Evolutionary conservation across 1,140 invertebrate genomes (phyloP).

Genomic region (Caenorhabditis tropicalis): DNA sequence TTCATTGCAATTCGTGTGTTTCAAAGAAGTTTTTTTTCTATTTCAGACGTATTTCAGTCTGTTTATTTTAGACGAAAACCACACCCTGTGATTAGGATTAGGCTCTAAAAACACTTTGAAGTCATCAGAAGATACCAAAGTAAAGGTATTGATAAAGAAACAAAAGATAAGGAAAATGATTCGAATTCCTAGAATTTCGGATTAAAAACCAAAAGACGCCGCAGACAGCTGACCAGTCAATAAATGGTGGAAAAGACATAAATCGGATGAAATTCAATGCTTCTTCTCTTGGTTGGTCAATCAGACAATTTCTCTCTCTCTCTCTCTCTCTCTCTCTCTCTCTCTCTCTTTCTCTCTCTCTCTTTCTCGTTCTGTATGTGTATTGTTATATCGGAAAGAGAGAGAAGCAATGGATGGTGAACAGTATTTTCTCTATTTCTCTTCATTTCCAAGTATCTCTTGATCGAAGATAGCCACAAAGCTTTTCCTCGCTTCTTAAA

Average conservation of each 20-base stretch:
- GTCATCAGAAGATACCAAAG: too few relatives aligned
- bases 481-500: background rate
- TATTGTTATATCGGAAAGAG: constrained; percentile 1
- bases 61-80: too few relatives aligned
- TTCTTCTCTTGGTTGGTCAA: constrained; percentile 17
- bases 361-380: background rate
- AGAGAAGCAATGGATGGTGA: background rate
- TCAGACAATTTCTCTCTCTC: constrained; percentile 15
- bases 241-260: background rate
- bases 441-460: background rate
- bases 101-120: too few relatives aligned
- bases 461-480: constrained; percentile 37
- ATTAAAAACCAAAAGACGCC: background rate
- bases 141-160: too few relatives aligned
- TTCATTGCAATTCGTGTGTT: too few relatives aligned
- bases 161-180: background rate
- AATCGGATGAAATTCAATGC: constrained; percentile 40
- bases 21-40: too few relatives aligned
- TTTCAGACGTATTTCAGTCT: too few relatives aligned
- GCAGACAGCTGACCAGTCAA: background rate
- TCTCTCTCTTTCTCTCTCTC: background rate
- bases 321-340: background rate
- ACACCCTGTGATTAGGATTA: too few relatives aligned
- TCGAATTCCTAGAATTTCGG: background rate
- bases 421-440: background rate